Conservation (phyloP, 1,140 invertebrate genomes). For the Latrodectus geometricus region DNA sequence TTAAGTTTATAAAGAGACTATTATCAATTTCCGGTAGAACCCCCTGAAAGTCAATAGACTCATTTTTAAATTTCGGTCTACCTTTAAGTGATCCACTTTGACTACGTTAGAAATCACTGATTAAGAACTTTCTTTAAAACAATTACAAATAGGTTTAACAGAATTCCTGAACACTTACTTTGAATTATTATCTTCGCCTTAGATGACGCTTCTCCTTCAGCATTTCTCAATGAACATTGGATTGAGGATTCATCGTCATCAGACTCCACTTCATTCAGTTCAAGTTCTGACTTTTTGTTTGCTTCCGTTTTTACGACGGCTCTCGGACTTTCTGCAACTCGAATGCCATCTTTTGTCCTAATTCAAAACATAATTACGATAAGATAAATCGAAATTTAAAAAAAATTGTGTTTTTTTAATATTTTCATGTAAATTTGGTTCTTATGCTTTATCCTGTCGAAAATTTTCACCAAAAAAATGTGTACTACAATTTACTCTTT, state of each 20-base stretch:
- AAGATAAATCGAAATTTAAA: neutral
- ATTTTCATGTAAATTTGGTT: neutral
- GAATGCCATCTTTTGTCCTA: conserved; percentile 49
- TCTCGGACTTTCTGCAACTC: neutral
- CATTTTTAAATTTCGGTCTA: too few relatives aligned
- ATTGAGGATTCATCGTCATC: conserved; percentile 43
- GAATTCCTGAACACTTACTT: conserved; percentile 14
- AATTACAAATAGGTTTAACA: too few relatives aligned
- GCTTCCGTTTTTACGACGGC: neutral
- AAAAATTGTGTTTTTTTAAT: neutral
- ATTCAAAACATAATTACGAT: neutral
- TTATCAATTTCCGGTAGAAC: too few relatives aligned
- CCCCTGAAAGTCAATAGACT: too few relatives aligned
- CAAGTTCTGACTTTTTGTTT: conserved; percentile 7
- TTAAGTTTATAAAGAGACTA: too few relatives aligned
- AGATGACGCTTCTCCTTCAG: neutral
- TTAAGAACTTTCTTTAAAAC: too few relatives aligned
- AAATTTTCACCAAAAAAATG: neutral
- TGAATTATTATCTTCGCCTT: conserved; percentile 28
- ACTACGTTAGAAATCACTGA: too few relatives aligned
- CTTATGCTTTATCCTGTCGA: neutral
- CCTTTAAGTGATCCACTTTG: too few relatives aligned
- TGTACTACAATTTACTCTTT: neutral
- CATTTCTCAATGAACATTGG: conserved; percentile 16
- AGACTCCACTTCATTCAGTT: conserved; percentile 13